Evolutionary conservation across 1,140 invertebrate genomes (phyloP), one percentile per base, ranked within the genome.

Genomic region (Drosophila willistoni): DNA sequence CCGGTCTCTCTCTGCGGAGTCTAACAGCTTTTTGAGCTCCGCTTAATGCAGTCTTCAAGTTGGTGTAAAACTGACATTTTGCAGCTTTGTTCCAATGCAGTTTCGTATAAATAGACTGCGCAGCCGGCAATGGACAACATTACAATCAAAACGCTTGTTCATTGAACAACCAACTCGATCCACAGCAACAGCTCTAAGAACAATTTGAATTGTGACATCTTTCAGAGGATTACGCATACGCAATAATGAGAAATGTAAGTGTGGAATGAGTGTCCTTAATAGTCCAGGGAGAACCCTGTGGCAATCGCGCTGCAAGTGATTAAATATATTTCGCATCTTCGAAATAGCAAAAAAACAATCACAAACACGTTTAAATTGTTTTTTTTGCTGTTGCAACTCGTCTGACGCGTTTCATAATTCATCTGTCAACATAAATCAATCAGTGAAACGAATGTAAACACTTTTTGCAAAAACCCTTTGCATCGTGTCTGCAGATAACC

Each of bases 51-150:
- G 44, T 22, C 17, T 12, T 12, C 44, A 22, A 10, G 66, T 29
- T 63, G 29, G 73, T 68, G 72, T 82, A 76, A 77, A 68, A 79
- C 73, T 84, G 83, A 87, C 78, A 81, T 77, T 69, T 69, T 66
- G 73, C 76, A 60, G 62, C 64, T 68, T 67, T 64, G 34, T 39
- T 73, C 51, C 73, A 67, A 61, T 75, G 76, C 76, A 69, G 73
- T 86, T 87, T 76, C 63, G 80, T 91, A 91, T 91, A 91, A 91
- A 91, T 91, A 91, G 81, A 76, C 76, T 81, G 78, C 78, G 69
- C 77, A 85, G 83, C 86, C 86, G 86, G 86, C 81, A 91, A 82
- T 82, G 68, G 90, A 87, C 73, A 91, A 91, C 90, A 91, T 91
- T 90, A 91, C 91, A 69, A 64, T 64, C 76, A 85, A 85, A 90